Evolutionary conservation across 53 echinoderm and acorn worm species (phyloP), one percentile per base, ranked within the genome.

Genomic region (Paelopatides confundens): DNA sequence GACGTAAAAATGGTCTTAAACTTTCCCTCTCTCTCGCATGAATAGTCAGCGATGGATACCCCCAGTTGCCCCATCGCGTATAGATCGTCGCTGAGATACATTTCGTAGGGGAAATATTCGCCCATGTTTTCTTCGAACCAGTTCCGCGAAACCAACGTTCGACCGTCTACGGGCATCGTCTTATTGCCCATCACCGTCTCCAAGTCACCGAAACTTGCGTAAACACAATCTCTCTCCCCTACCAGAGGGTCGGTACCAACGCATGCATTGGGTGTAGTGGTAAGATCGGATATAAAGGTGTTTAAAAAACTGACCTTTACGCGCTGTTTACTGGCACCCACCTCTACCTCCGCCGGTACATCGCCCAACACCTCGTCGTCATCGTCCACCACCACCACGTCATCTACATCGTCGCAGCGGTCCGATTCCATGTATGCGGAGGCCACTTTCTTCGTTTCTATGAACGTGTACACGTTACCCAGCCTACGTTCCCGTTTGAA

Each of bases 61-160:
- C 68, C 68, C 2, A 31, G 3, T 31, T 67, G 68, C 3, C 68
- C 68, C 1, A 0, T 4, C 31, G 68, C 32, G 29, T 67, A 67
- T 3, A 67, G 68, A 13, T 67, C 68, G 3, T 5, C 3, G 17
- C 35, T 31, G 4, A 31, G 4, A 17, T 6, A 67, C 5, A 31
- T 14, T 31, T 67, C 30, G 33, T 67, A 67, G 5, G 29, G 4
- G 35, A 67, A 33, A 28, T 67, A 2, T 18, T 9, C 6, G 15
- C 68, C 68, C 32, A 67, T 30, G 35, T 67, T 28, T 28, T 31
- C 2, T 67, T 67, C 68, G 31, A 67, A 67, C 68, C 68, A 67
- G 3, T 4, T 4, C 32, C 68, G 31, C 0, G 68, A 28, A 67
- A 67, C 12, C 3, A 67, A 31, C 4, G 17, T 33, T 31, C 68